Conservation (phyloP, 2,888 invertebrate species). For the Acanthosepion esculentum region DNA sequence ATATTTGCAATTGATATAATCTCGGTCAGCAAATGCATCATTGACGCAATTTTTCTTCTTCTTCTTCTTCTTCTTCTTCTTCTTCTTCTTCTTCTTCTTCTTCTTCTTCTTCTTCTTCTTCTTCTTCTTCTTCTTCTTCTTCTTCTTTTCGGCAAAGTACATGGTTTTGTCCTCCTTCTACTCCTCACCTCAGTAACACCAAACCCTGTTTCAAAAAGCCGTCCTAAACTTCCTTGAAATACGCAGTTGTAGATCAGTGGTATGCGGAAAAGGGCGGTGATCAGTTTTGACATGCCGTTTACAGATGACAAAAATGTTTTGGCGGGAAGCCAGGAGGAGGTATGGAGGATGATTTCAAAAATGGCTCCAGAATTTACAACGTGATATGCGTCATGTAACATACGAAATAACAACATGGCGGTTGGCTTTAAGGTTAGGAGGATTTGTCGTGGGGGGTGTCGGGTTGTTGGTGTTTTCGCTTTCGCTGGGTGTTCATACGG, state of each 20-base stretch:
- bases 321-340: not conserved
- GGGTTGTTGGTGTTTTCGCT: not conserved
- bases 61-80: not conserved
- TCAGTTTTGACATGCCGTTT: not conserved
- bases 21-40: not conserved
- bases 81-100: not conserved
- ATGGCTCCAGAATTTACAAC: conserved; percentile 14
- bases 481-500: too few relatives aligned
- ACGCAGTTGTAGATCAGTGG: not conserved
- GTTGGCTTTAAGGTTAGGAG: not conserved
- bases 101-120: too few relatives aligned
- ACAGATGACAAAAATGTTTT: not conserved
- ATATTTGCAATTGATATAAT: not conserved
- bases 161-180: not conserved
- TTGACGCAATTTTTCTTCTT: not conserved
- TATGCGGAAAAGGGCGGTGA: not conserved
- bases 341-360: not conserved
- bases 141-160: not conserved
- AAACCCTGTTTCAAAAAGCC: not conserved
- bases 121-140: too few relatives aligned
- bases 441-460: not conserved
- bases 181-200: not conserved
- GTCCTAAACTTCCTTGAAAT: conserved; percentile 8
- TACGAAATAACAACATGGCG: conserved; percentile 3
- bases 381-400: not conserved